Conservation (phyloP, 2,797 vertebrate species). For the Oreochromis grahami region DNA sequence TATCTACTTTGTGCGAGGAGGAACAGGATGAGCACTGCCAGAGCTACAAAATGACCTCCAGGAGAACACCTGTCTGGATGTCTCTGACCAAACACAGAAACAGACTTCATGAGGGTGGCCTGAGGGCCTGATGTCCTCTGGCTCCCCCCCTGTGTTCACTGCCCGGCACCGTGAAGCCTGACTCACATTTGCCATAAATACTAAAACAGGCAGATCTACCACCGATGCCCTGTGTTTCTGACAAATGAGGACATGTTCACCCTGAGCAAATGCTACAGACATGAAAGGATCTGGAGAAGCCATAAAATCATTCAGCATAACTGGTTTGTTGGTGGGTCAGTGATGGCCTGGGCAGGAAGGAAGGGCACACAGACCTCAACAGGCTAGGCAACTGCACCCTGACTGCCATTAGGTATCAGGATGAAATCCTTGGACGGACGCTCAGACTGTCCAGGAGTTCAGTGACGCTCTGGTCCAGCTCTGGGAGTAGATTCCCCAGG, state of each 20-base stretch:
- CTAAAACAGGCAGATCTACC: not conserved
- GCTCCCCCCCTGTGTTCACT: not conserved
- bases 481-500: not conserved
- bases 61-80: not conserved
- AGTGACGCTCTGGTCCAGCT: not conserved
- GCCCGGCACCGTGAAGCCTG: accelerated
- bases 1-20: not conserved
- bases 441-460: not conserved
- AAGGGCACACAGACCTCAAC: not conserved
- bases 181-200: not conserved
- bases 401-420: not conserved
- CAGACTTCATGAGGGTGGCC: not conserved
- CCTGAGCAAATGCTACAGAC: not conserved
- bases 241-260: accelerated
- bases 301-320: accelerated
- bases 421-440: accelerated
- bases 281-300: not conserved
- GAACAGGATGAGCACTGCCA: not conserved
- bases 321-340: not conserved
- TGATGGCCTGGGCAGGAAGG: not conserved
- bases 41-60: not conserved
- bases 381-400: not conserved
- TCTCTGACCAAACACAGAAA: not conserved
- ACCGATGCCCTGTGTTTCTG: accelerated
- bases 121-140: accelerated